Percentiles rank a stretch among this genome's conserved stretches.
Conservation (phyloP, 2,113 vertebrate species). For the Hemichromis elongatus region DNA sequence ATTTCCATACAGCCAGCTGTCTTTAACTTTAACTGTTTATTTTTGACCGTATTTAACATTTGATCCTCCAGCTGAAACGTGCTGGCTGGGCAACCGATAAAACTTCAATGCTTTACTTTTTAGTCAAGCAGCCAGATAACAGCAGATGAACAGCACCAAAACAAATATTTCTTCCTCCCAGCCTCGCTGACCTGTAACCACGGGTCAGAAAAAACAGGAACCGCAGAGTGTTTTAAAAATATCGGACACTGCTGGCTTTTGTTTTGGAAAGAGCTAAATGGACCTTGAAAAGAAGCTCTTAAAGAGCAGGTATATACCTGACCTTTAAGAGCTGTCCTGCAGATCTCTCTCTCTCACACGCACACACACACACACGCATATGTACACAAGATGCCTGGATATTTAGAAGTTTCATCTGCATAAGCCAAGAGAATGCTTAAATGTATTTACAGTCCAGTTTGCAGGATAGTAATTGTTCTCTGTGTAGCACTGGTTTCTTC, state of each 20-base stretch:
- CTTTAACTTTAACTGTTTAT: neutral
- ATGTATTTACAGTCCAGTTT: neutral
- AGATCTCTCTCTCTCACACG: neutral
- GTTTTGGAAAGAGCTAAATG: slow-evolving; percentile 31
- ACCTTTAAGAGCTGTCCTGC: neutral
- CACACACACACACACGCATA: neutral
- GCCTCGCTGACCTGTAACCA: neutral
- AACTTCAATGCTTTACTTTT: neutral
- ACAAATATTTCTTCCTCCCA: neutral
- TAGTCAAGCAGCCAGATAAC: neutral
- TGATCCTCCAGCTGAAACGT: neutral
- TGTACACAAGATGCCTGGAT: neutral
- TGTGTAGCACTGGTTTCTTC: neutral
- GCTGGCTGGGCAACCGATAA: neutral
- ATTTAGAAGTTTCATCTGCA: neutral
- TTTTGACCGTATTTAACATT: neutral
- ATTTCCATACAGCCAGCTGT: neutral
- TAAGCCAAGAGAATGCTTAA: neutral
- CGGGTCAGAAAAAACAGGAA: neutral
- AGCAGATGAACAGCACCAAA: neutral
- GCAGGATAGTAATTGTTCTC: neutral
- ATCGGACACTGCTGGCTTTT: slow-evolving; percentile 20
- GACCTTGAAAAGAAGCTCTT: neutral
- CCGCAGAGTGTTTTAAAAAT: slow-evolving; percentile 1
- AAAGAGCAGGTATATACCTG: neutral